phyloP scores from a whole-genome alignment of 2,888 invertebrate genomes.

The Eudemis profundana region DNA sequence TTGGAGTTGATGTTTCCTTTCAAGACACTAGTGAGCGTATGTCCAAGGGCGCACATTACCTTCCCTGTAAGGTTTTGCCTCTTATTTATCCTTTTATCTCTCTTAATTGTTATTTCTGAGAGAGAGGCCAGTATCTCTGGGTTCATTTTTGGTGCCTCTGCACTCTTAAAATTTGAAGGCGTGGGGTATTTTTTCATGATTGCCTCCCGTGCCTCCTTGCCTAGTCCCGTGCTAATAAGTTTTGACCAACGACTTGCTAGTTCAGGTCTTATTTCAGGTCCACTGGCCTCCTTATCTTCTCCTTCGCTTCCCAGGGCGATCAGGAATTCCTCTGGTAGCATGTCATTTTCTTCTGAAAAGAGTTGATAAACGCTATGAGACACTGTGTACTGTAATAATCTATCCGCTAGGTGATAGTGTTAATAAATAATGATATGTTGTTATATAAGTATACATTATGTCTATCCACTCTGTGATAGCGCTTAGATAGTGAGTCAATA shows the following conservation, averaged over 20 bases:
- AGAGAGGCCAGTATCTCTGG: background rate
- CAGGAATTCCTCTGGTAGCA: background rate
- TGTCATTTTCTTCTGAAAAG: background rate
- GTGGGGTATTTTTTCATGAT: background rate
- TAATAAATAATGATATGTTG: too few relatives aligned
- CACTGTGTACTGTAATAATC: too few relatives aligned
- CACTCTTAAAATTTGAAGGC: background rate
- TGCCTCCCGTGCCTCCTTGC: background rate
- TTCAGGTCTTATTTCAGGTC: too few relatives aligned
- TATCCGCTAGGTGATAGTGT: constrained; percentile 4
- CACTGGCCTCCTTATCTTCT: too few relatives aligned
- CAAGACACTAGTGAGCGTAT: background rate
- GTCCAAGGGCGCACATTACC: background rate
- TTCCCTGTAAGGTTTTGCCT: background rate
- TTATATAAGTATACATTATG: too few relatives aligned
- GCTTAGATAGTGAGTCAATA: background rate
- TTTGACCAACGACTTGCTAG: background rate
- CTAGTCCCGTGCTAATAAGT: background rate
- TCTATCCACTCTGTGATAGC: too few relatives aligned
- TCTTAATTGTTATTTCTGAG: background rate
- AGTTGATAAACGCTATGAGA: background rate
- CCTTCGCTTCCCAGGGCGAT: background rate
- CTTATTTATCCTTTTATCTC: background rate
- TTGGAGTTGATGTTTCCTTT: background rate
- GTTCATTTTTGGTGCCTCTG: background rate